phyloP scores from a whole-genome alignment of 2,888 invertebrate species.

The Chromoteleia sp. region DNA sequence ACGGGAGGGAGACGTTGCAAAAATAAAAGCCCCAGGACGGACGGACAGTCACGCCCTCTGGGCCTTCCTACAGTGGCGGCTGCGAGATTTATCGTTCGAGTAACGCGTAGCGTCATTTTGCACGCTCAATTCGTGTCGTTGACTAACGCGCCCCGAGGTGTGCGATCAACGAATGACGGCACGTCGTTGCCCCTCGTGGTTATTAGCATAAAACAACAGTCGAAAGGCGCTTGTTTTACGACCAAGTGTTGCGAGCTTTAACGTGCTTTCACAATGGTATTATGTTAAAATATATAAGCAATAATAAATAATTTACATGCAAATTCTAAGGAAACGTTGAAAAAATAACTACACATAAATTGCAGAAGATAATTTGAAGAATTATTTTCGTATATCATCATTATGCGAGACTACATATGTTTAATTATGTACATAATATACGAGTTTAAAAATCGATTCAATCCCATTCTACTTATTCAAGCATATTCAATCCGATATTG shows the following conservation, averaged over 20 bases:
- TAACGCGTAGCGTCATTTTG: slow-evolving; percentile 79
- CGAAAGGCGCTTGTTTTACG: slow-evolving; percentile 31
- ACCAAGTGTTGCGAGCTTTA: slow-evolving; percentile 21
- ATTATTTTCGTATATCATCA: too few species aligned
- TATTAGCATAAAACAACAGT: slow-evolving; percentile 77
- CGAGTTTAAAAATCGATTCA: too few species aligned
- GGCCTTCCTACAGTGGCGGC: slow-evolving; percentile 74
- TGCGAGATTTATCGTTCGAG: slow-evolving; percentile 80
- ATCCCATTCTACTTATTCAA: too few species aligned
- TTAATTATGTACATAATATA: too few species aligned
- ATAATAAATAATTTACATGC: too few species aligned
- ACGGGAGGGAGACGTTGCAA: slow-evolving; percentile 36
- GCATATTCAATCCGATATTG: too few species aligned
- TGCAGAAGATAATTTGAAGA: too few species aligned
- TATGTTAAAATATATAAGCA: too few species aligned
- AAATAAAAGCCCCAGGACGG: slow-evolving; percentile 68
- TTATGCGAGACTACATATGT: too few species aligned
- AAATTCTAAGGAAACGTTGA: too few species aligned
- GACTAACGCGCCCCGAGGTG: slow-evolving; percentile 69
- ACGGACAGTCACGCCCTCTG: slow-evolving; percentile 80
- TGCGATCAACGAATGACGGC: slow-evolving; percentile 42
- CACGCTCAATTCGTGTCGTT: slow-evolving; percentile 79
- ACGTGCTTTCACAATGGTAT: slow-evolving; percentile 5
- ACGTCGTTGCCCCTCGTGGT: slow-evolving; percentile 41
- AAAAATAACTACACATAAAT: too few species aligned